A percentile compares a stretch with the other conserved stretches of the same genome.
Conservation (phyloP, 2,113 vertebrate genomes). For the Dromaius novaehollandiae region DNA sequence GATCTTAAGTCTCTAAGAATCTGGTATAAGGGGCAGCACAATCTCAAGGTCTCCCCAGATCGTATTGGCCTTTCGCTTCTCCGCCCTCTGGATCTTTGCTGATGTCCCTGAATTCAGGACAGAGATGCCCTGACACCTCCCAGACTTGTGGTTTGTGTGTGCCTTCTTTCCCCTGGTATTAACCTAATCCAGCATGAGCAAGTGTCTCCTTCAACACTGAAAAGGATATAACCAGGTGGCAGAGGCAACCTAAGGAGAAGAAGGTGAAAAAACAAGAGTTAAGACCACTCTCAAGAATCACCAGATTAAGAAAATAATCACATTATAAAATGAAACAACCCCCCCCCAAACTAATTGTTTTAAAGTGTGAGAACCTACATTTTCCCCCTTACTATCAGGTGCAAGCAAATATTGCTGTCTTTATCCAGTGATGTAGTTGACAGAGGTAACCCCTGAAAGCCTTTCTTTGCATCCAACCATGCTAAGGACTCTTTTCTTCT, state of each 20-base stretch:
- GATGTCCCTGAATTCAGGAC: neutral
- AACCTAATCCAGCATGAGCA: neutral
- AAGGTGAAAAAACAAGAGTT: neutral
- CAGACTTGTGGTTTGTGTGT: rapidly evolving
- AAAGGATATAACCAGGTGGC: neutral
- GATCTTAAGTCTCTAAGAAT: neutral
- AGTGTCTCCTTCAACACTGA: neutral
- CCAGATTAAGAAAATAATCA: neutral
- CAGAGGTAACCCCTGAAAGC: neutral
- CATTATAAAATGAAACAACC: neutral
- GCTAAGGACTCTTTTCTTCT: neutral
- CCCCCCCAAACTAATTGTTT: neutral
- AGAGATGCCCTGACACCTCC: neutral
- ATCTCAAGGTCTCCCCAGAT: neutral
- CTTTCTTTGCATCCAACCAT: neutral
- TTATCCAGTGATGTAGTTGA: neutral
- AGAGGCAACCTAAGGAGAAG: neutral
- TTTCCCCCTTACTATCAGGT: neutral
- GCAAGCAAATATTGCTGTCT: neutral
- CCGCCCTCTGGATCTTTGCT: neutral
- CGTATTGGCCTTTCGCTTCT: neutral
- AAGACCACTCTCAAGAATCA: neutral
- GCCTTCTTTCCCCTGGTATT: neutral
- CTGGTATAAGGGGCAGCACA: neutral
- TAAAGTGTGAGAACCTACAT: neutral